phyloP scores from a whole-genome alignment of 2,797 vertebrate species.

The Orestias chungarensis region DNA sequence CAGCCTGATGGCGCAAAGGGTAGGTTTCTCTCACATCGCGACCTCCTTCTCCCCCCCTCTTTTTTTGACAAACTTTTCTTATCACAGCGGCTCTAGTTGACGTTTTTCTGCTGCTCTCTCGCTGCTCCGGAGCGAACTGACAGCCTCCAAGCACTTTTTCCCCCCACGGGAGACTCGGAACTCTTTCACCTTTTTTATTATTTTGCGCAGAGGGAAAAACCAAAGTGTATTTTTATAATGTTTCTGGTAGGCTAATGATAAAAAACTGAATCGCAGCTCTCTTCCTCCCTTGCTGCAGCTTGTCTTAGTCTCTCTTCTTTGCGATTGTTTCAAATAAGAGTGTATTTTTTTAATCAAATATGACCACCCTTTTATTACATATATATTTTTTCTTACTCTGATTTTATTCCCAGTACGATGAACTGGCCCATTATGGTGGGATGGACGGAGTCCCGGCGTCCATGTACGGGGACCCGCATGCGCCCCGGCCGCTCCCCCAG shows the following conservation, averaged over 20 bases:
- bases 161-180: slow-evolving; percentile 70
- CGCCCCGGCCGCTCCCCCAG: slow-evolving; percentile 96
- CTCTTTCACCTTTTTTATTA: slow-evolving; percentile 70
- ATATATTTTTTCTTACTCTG: slow-evolving; percentile 33
- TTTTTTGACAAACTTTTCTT: slow-evolving; percentile 79
- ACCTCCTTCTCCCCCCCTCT: slow-evolving; percentile 85
- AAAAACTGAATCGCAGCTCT: slow-evolving; percentile 25
- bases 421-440: slow-evolving; percentile 99
- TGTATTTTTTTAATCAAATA: no score
- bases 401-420: slow-evolving; percentile 94
- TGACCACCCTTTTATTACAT: no score
- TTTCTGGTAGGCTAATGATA: slow-evolving; percentile 96
- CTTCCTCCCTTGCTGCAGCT: slow-evolving; percentile 18
- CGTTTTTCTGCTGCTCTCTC: slow-evolving; percentile 70
- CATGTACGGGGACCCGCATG: slow-evolving; percentile 99
- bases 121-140: slow-evolving; percentile 72
- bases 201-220: slow-evolving; percentile 73
- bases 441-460: slow-evolving; percentile 98
- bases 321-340: slow-evolving; percentile 30
- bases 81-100: slow-evolving; percentile 75
- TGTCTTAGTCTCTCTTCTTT: slow-evolving; percentile 39
- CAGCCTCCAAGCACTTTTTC: slow-evolving; percentile 71
- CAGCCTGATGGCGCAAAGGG: slow-evolving; percentile 99
- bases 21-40: slow-evolving; percentile 95
- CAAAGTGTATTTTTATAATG: slow-evolving; percentile 86